These are phyloP conservation scores for Aelia acuminata DNA, from an alignment of 2,888 invertebrate genomes.

Conservation along the genomic window DNA sequence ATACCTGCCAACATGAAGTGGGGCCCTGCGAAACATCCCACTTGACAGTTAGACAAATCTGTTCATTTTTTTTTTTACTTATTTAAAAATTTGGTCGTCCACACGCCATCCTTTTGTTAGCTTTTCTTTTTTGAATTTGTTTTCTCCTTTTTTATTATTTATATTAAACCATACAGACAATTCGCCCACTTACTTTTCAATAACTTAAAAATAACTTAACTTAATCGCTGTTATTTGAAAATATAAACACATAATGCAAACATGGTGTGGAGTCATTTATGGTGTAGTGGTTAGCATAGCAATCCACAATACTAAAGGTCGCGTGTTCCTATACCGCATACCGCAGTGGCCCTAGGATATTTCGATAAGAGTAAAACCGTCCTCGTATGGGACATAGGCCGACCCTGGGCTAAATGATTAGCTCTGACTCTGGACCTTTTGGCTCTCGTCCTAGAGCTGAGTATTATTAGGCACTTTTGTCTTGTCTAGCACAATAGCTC, in stretches of 20 bases:
- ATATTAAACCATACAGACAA: too few species aligned
- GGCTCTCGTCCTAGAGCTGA: neutral
- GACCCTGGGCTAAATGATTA: conserved; percentile 2
- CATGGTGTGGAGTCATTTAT: too few species aligned
- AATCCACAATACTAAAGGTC: too few species aligned
- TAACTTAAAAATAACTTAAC: too few species aligned
- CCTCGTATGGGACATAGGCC: neutral
- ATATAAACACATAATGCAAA: too few species aligned
- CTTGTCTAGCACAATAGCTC: neutral
- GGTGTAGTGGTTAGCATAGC: too few species aligned
- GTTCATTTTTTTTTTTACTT: neutral
- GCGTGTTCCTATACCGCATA: too few species aligned
- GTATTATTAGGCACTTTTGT: neutral
- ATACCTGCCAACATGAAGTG: neutral
- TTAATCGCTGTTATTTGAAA: too few species aligned
- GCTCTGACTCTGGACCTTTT: neutral
- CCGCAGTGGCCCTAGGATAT: neutral
- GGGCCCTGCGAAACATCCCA: neutral
- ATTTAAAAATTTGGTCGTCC: neutral
- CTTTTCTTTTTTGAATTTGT: neutral
- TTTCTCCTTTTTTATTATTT: neutral
- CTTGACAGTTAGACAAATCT: neutral
- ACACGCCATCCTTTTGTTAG: neutral
- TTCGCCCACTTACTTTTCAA: too few species aligned
- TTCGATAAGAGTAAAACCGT: neutral